phyloP scores from a whole-genome alignment of 2,113 vertebrate species.

The Vombatus ursinus region DNA sequence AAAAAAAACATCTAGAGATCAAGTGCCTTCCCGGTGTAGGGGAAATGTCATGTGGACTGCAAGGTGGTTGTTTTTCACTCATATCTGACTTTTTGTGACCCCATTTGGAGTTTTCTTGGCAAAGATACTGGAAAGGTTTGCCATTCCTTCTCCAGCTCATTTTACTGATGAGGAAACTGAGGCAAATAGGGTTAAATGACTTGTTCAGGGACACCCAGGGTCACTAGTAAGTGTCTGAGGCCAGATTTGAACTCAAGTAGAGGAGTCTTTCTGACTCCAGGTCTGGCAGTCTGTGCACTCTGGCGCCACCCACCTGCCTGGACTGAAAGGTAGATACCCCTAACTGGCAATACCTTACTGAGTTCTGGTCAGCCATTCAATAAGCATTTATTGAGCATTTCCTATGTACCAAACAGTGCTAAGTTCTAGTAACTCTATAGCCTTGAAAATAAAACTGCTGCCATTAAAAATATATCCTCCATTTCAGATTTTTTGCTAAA shows the following conservation, averaged over 20 bases:
- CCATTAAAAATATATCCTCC: background rate
- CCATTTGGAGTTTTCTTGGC: background rate
- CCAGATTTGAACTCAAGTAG: background rate
- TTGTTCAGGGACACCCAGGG: background rate
- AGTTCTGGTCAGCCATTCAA: background rate
- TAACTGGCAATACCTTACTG: background rate
- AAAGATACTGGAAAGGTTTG: background rate
- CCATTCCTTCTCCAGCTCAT: background rate
- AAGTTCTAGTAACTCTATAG: background rate
- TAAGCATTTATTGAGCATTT: background rate
- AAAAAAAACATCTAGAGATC: slow-evolving; percentile 1
- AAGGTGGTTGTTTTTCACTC: background rate
- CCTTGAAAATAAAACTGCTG: slow-evolving; percentile 8
- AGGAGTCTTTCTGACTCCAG: background rate
- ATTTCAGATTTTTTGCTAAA: slow-evolving; percentile 24
- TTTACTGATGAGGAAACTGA: background rate
- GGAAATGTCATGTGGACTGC: background rate
- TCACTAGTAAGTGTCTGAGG: background rate
- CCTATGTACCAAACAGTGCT: background rate
- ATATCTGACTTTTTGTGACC: background rate
- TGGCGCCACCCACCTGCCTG: background rate
- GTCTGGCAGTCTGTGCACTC: background rate
- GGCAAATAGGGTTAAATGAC: background rate
- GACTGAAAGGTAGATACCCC: background rate
- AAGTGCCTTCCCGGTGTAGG: background rate